These are phyloP conservation scores for Linnaemya tessellans DNA, from an alignment of 2,888 invertebrate species.

Conservation along the genomic window DNA sequence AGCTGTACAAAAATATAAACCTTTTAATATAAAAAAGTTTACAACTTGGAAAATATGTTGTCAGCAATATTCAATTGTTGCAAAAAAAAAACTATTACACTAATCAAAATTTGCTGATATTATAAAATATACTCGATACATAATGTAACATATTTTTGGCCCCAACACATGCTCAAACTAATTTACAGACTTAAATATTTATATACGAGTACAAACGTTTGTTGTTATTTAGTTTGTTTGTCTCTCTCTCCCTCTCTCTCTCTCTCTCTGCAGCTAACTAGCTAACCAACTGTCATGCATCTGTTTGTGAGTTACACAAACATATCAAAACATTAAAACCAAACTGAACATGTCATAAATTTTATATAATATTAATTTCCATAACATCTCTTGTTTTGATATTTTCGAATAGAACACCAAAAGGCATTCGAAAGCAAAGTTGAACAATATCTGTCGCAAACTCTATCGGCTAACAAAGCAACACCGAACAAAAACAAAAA, in stretches of 20 bases:
- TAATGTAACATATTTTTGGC: background rate
- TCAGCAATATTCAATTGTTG: too few species aligned
- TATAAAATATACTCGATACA: too few species aligned
- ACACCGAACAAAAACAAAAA: background rate
- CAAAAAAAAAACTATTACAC: too few species aligned
- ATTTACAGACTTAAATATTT: background rate
- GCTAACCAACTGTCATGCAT: background rate
- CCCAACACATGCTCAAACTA: background rate
- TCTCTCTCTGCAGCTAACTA: too few species aligned
- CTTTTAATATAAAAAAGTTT: too few species aligned
- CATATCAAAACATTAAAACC: background rate
- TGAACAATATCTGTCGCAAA: background rate
- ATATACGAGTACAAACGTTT: background rate
- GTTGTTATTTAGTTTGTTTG: too few species aligned
- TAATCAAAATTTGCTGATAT: too few species aligned
- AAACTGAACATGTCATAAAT: background rate
- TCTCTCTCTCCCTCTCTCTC: too few species aligned
- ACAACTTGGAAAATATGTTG: too few species aligned
- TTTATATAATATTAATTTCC: slow-evolving; percentile 20
- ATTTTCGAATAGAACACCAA: background rate
- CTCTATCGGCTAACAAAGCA: background rate
- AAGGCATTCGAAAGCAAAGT: slow-evolving; percentile 2
- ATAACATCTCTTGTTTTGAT: slow-evolving; percentile 28
- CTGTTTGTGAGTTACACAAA: background rate
- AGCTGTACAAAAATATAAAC: too few species aligned